A percentile compares a stretch with the other conserved stretches of the same genome.
Conservation (phyloP, 2,113 vertebrate species). For the Chaetorhynchus papuensis region DNA sequence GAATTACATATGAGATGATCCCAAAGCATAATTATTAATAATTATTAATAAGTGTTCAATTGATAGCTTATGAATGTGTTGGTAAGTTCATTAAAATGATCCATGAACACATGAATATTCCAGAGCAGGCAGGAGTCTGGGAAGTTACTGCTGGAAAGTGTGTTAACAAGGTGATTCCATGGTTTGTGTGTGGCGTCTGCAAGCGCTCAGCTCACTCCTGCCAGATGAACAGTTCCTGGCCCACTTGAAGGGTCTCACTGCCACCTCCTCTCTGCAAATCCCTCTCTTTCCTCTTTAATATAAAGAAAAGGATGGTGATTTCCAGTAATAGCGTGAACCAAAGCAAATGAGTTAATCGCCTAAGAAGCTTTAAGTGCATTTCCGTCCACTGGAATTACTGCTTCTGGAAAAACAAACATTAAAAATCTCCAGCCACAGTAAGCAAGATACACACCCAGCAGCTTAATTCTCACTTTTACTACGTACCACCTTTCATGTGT, state of each 20-base stretch:
- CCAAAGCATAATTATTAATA: neutral
- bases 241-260: neutral
- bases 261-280: neutral
- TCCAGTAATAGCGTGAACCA: neutral
- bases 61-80: constrained; percentile 20
- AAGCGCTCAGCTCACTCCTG: neutral
- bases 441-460: neutral
- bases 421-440: neutral
- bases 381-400: neutral
- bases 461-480: neutral
- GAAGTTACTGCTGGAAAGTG: neutral
- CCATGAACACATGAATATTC: constrained; percentile 34
- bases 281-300: neutral
- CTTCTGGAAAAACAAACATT: neutral
- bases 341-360: neutral
- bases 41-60: neutral
- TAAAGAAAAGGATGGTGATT: neutral
- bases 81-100: constrained; percentile 41
- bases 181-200: neutral
- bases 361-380: neutral
- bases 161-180: neutral
- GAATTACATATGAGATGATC: neutral
- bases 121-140: constrained; percentile 2
- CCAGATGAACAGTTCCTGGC: neutral
- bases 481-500: neutral